Base-by-base conservation (phyloP, 2,888 invertebrate genomes). In the Phorcus lineatus region DNA sequence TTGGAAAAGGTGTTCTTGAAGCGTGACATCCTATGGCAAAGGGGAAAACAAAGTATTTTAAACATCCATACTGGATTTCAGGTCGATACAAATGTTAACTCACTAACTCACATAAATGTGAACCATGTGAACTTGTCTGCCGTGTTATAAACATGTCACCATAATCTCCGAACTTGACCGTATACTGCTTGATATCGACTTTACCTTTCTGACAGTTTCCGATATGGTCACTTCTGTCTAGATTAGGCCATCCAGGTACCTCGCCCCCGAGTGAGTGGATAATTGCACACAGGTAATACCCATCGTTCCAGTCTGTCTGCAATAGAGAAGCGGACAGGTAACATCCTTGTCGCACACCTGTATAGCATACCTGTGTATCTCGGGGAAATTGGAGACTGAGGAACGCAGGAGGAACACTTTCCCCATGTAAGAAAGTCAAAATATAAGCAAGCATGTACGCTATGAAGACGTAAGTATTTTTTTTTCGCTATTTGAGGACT, bases 291-390 rank as follows among this genome's bases (percentile, higher is more conserved):
- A 98, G 95, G 0, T 96, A 96, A 88, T 96, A 95, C 0, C 99
- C 99, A 91, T 99, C 98, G 92, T 99, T 99, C 99, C 99, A 99
- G 91, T 99, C 98, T 84, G 96, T 96, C 97, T 98, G 93, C 93
- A 87, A 82, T 81, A 85, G 11, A 31, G 47, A 13, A 47, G 13
- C 13, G 13, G 11, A 1, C 47, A 47, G 47, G 11, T 40, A 13
- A 7, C 16, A 75, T 57, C 0, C 24, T 36, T 19, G n/a, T 24
- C 9, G 1, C 2, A n/a, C 24, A 17, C 22, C 16, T 19, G 17
- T 53, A 22, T 22, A n/a, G 36, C 36, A 36, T 36, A 36, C 22
- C 28, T 19, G 17, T 53, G 17, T 22, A n/a, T 11, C 16, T 24
- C 53, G 19, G 40, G 4, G 4, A 76, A 24, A 53, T 76, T 28